Evolutionary conservation across 2,888 invertebrate species (phyloP).

Genomic region (Scotopteryx bipunctaria): DNA sequence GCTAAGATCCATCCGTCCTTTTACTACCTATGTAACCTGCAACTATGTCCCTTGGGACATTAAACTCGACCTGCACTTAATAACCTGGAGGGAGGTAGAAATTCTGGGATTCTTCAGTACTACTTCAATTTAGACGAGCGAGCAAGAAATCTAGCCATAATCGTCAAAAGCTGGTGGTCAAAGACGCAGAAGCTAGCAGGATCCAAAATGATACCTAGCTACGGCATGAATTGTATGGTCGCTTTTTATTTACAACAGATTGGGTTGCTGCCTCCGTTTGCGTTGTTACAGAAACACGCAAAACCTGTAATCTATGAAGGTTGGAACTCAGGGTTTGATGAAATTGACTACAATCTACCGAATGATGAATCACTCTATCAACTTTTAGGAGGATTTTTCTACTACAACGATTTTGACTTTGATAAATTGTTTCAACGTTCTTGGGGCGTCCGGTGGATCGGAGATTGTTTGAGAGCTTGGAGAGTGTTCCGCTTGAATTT

Average conservation of each 20-base stretch:
- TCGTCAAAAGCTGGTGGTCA: constrained; percentile 15
- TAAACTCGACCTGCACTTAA: constrained; percentile 5
- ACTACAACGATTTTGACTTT: constrained; percentile 32
- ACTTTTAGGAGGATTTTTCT: constrained; percentile 39
- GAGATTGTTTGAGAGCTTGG: constrained; percentile 2
- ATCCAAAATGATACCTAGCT: constrained; percentile 1
- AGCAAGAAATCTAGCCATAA: background rate
- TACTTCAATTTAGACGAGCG: constrained; percentile 25
- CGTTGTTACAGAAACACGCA: constrained; percentile 10
- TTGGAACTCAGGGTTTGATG: constrained; percentile 23
- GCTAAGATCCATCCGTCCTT: background rate
- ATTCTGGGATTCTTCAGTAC: constrained; percentile 29
- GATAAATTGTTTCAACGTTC: constrained; percentile 13
- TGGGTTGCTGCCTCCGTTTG: constrained; percentile 8
- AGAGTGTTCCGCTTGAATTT: constrained; percentile 7
- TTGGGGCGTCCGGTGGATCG: constrained; percentile 6
- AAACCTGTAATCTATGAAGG: background rate
- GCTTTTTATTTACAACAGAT: constrained; percentile 25
- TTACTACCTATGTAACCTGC: background rate
- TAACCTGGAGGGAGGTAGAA: constrained; percentile 19
- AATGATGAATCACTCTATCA: constrained; percentile 13
- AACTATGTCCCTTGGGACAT: constrained; percentile 2
- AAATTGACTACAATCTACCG: constrained; percentile 6
- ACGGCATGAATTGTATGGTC: constrained; percentile 7
- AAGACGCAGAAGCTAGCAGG: background rate